Percentiles rank a stretch among this genome's conserved stretches.
phyloP scores from a whole-genome alignment of 2,797 vertebrate genomes.

The Sebastes minor region DNA sequence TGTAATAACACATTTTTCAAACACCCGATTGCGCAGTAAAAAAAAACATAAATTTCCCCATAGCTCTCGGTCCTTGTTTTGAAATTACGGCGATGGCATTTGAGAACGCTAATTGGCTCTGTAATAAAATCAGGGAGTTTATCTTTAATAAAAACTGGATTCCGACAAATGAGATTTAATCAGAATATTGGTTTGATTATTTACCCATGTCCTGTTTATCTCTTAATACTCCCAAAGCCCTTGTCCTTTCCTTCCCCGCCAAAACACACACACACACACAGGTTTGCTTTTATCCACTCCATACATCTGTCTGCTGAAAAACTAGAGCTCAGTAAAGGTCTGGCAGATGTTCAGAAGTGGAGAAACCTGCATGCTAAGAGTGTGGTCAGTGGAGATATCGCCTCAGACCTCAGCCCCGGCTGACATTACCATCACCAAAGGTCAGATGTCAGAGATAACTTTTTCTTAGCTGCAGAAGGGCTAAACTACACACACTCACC shows the following conservation, averaged over 20 bases:
- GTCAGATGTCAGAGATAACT: slow-evolving; percentile 76
- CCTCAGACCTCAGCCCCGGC: slow-evolving; percentile 46
- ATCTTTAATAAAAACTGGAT: slow-evolving; percentile 30
- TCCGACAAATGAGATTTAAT: slow-evolving; percentile 30
- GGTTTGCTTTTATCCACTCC: slow-evolving; percentile 44
- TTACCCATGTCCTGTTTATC: slow-evolving; percentile 16
- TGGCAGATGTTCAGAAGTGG: slow-evolving; percentile 43
- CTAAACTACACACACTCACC: slow-evolving; percentile 42
- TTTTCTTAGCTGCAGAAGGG: slow-evolving; percentile 36
- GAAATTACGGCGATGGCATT: not conserved
- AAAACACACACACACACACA: slow-evolving; percentile 1
- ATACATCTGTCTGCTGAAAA: slow-evolving; percentile 61
- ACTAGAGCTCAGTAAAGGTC: slow-evolving; percentile 76
- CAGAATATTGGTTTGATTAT: slow-evolving; percentile 21
- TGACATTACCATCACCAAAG: slow-evolving; percentile 70
- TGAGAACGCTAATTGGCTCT: not conserved
- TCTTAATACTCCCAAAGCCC: slow-evolving; percentile 1
- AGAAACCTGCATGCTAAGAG: slow-evolving; percentile 52
- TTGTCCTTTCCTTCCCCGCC: not conserved
- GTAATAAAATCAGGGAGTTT: not conserved
- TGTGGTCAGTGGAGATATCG: slow-evolving; percentile 39
- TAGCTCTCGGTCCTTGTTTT: not conserved
- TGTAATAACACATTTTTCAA: not conserved
- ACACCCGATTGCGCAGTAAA: not conserved
- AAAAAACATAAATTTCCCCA: not conserved